Evolutionary conservation across 2,113 vertebrate species (phyloP), one percentile per base, ranked within the genome.

Genomic region (Siniperca chuatsi): DNA sequence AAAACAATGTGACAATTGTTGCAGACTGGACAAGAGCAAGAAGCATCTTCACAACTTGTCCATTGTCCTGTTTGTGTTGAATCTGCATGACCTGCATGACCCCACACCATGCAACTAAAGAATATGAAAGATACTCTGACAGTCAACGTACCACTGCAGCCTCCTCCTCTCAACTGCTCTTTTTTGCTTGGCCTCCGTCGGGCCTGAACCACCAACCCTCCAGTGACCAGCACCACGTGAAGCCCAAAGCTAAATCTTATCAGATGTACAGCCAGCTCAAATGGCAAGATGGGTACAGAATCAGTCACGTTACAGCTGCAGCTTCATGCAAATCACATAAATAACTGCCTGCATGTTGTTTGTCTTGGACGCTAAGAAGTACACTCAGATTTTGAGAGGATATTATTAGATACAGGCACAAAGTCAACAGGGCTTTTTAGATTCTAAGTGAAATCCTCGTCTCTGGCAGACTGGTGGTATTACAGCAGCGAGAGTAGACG

Each of bases 321-420:
- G 35, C 50, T 75, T 70, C 13, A 68, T 64, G 21, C 20, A 13
- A 23, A 57, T 48, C 44, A 35, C 44, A 6, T 40, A 15, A 57
- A 60, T 5, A 48, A 46, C 33, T 7, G 23, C 3, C 48, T 52
- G 55, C 66, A 16, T 69, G 40, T 33, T 83, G 73, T 85, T 84
- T 78, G 46, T 33, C 54, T 78, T 65, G 72, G 72, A 75, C 3
- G 21, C 46, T 69, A 21, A 52, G 25, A 37, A 18, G 55, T 58
- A 71, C 68, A 33, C 42, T 33, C 50, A 23, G 35, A 58, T 37
- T 81, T 50, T 29, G 33, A n/a, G 4, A n/a, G 29, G 81, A 86
- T 84, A 87, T 87, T 87, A 78, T 81, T 88, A 84, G 84, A 67
- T 8, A 8, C 46, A 44, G 54, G 29, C 64, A 70, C 15, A 60